Base-by-base conservation (phyloP, 2,797 vertebrate genomes). In the Carapus acus region DNA sequence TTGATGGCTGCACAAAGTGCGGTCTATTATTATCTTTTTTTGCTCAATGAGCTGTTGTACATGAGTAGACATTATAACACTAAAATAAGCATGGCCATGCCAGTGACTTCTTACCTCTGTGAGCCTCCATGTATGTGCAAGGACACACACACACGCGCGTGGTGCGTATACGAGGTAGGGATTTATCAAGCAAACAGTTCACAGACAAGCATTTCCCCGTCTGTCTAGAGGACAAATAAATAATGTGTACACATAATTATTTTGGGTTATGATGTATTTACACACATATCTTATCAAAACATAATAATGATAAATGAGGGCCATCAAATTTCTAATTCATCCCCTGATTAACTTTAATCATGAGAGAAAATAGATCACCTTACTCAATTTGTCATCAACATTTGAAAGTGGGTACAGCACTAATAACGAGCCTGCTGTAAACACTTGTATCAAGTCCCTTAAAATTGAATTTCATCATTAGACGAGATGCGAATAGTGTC, bases 221-320 rank as follows among this genome's bases (percentile, higher is more conserved):
- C 41, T 60, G 55, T 58, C 48, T 31, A n/a, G 41, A 37, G 27
- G 52, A n/a, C 33, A 55, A 45, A 71, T 54, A 64, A 71, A 73
- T 73, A 61, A 3, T 29, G 67, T 63, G 71, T 65, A 58, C 59
- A 69, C 59, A 49, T 8, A 43, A 54, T 56, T 9, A 69, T 63
- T 71, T 53, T 33, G 48, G 24, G 31, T n/a, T 45, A 15, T 49
- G 19, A 65, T 55, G 45, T 41, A 63, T 70, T 52, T 22, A 52
- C 4, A 48, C 7, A 65, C 23, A 37, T 54, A 21, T 13, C 44
- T 52, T 49, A 65, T 60, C 33, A 54, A 56, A 58, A 56, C 24
- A 53, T 14, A 4, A 39, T 12, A 16, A 45, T 65, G 48, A 70
- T 52, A 31, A 61, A 76, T 44, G 19, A 20, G 22, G 17, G 49